A percentile compares a stretch with the other conserved stretches of the same genome.
Conservation (phyloP, 1,140 invertebrate genomes). For the Gryllus bimaculatus region DNA sequence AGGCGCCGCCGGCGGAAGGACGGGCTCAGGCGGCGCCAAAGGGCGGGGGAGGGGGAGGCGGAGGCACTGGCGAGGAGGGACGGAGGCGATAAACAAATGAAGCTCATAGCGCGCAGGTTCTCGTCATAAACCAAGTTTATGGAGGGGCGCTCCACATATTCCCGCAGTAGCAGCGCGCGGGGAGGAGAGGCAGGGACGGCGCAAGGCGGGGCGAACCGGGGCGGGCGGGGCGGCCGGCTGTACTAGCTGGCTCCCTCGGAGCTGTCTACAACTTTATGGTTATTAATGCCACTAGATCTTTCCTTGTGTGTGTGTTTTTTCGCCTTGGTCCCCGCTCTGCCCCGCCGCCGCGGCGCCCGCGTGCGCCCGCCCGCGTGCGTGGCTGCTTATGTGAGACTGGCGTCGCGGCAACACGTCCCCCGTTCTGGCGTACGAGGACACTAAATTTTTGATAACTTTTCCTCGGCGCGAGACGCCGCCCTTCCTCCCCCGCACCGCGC, state of each 20-base stretch:
- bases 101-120: neutral
- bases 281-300: slow-evolving; percentile 1
- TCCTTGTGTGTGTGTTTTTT: neutral
- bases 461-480: neutral
- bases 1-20: too few species aligned
- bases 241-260: neutral
- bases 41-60: too few species aligned
- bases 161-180: neutral
- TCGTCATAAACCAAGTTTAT: slow-evolving; percentile 5
- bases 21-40: too few species aligned
- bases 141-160: neutral
- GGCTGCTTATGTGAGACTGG: neutral
- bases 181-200: neutral
- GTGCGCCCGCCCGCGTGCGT: neutral
- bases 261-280: neutral
- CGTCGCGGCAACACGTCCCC: neutral
- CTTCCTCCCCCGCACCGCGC: too few species aligned
- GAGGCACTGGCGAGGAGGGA: neutral
- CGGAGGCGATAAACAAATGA: neutral
- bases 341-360: too few species aligned
- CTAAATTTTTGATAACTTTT: slow-evolving; percentile 6
- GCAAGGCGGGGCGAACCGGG: neutral
- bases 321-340: neutral
- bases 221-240: too few species aligned
- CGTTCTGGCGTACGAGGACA: neutral